A percentile compares a stretch with the other conserved stretches of the same genome.
phyloP scores from a whole-genome alignment of 2,888 invertebrate species.

The Margaritifera margaritifera region DNA sequence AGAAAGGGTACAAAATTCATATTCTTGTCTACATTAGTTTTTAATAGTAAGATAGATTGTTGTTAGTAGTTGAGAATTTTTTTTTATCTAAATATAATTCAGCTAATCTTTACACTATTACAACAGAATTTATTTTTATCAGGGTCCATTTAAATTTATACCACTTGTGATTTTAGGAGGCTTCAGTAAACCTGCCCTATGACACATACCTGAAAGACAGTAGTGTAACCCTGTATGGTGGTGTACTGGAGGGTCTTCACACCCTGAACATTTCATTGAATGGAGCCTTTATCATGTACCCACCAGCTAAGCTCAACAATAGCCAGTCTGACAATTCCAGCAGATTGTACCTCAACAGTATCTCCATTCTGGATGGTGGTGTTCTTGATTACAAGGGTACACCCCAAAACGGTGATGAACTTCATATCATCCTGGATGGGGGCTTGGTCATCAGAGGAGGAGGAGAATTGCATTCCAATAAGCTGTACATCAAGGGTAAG shows the following conservation, averaged over 20 bases:
- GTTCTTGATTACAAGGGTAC: slow-evolving; percentile 45
- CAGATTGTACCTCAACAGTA: slow-evolving; percentile 38
- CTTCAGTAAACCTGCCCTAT: slow-evolving; percentile 49
- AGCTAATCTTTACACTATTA: no score
- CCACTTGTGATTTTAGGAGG: slow-evolving; percentile 36
- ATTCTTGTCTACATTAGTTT: no score
- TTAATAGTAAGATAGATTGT: no score
- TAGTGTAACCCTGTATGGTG: slow-evolving; percentile 50
- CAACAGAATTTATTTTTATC: no score
- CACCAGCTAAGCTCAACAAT: slow-evolving; percentile 35
- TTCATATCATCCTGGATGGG: slow-evolving; percentile 41
- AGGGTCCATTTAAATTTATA: no score
- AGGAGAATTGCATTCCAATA: slow-evolving; percentile 46
- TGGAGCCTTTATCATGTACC: slow-evolving; percentile 49
- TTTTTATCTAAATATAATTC: no score
- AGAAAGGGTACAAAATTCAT: no score
- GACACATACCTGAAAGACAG: slow-evolving; percentile 51
- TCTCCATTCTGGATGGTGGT: slow-evolving; percentile 54
- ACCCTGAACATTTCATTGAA: slow-evolving; percentile 54
- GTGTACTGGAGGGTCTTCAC: slow-evolving; percentile 49
- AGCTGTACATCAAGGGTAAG: slow-evolving; percentile 41
- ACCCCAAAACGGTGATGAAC: slow-evolving; percentile 31
- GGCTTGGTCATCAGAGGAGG: slow-evolving; percentile 49
- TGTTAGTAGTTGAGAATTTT: no score
- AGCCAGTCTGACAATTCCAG: slow-evolving; percentile 5